Base-by-base conservation (phyloP, 2,797 vertebrate genomes). In the Cirrhinus molitorella region DNA sequence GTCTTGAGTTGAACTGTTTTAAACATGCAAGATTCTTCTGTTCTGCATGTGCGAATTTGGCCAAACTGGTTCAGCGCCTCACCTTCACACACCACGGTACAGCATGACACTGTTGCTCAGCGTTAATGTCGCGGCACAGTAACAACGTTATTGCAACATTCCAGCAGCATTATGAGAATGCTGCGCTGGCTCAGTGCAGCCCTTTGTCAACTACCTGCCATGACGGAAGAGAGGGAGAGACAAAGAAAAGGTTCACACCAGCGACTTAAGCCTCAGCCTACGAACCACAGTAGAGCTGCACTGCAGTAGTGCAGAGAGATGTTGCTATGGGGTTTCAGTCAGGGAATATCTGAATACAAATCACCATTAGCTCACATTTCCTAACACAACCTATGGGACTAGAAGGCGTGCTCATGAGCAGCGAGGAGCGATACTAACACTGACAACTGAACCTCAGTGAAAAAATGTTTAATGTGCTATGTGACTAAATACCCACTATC, bases 91-190 rank as follows among this genome's bases (percentile, higher is more conserved):
- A 25, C 80, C 28, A 28, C 45, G 51, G 31, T 65, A 40, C 70
- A 82, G 70, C 34, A 43, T 74, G 59, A 82, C 34, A 74, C 71
- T 23, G 45, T 74, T 45, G 81, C 61, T 67, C 72, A n/a, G 19
- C 8, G n/a, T 75, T 43, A n/a, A 67, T 75, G 17, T 55, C 9
- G 31, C 3, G 47, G 61, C 81, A 83, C 61, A 55, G 89, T 91
- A 86, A 89, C 86, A 90, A 84, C 68, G 86, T 88, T 91, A 91
- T 91, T 91, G 92, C 92, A 93, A 91, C 90, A 89, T 90, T 90
- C 90, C 87, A 90, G 86, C 86, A 89, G 86, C 85, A 77, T 87
- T 70, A 66, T 83, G 70, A 89, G 89, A 89, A 90, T 25, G 79
- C 73, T 71, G 84, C 65, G 81, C 89, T 89, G 61, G 78, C 90